Base-by-base conservation (phyloP, 2,888 invertebrate genomes). In the Entomobrya proxima region DNA sequence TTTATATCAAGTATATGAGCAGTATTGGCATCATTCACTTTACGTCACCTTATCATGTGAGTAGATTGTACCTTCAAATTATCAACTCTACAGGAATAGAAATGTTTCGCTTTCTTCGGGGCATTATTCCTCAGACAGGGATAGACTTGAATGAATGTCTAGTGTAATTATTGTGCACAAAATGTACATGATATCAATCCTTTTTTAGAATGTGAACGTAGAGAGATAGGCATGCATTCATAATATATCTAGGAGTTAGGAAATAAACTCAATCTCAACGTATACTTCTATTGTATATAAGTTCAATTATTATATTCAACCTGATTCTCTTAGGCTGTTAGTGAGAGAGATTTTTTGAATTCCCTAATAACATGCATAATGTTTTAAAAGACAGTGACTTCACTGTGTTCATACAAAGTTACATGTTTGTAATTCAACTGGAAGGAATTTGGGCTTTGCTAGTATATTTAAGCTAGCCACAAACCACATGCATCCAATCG, bases 161-260 rank as follows among this genome's bases (percentile, higher is more conserved):
- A 21, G 58, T 55, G 80, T 80, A 80, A 69, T 79, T 69, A 80
- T 30, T 30, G 69, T 72, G 80, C 55, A 80, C 69, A n/a, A n/a
- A n/a, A n/a, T n/a, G 37, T 72, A 58, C 58, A 69, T n/a, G 32
- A 55, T 37, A 13, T 18, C 69, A 72, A 37, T 80, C 80, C 80
- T 72, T 80, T 72, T 80, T 80, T 52, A 80, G 80, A 80, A 80
- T 80, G 30, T 40, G 80, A 80, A 80, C 72, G 30, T 40, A 80
- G 80, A 72, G 72, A 80, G 80, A 80, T n/a, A n/a, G n/a, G 52
- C 69, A 50, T 52, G 35, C 18, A 50, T 52, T 24, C 27, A 32
- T 67, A 55, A 69, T 21, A 27, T 80, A 52, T 69, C 80, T 72
- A 24, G 80, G 44, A 72, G 80, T 72, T 24, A 69, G 52, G 47